Conservation (phyloP, 2,113 vertebrate species). For the Pituophis catenifer region DNA sequence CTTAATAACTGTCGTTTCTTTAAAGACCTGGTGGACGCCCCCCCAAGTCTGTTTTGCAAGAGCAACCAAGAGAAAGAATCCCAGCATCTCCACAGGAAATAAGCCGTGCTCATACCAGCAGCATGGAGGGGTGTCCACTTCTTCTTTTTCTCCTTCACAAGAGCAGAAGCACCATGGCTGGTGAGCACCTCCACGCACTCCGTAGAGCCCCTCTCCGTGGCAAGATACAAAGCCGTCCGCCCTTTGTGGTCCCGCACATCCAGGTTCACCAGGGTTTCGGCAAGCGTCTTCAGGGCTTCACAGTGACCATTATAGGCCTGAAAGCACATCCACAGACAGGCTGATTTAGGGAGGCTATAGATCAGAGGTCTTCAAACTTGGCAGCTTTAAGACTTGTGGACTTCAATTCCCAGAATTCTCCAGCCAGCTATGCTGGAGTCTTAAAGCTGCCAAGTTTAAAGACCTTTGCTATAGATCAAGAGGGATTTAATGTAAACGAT, state of each 20-base stretch:
- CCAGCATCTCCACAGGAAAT: background rate
- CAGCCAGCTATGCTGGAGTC: too few relatives aligned
- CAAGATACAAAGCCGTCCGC: slow-evolving; percentile 87
- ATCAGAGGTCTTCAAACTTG: background rate
- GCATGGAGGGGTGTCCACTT: slow-evolving; percentile 88
- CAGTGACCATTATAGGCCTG: slow-evolving; percentile 95
- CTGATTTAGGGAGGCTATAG: background rate
- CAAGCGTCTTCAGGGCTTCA: slow-evolving; percentile 89
- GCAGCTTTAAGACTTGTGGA: too few relatives aligned
- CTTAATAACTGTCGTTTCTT: background rate
- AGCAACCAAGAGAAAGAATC: background rate
- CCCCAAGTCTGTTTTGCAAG: background rate
- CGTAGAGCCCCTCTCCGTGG: slow-evolving; percentile 82
- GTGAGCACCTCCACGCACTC: slow-evolving; percentile 89
- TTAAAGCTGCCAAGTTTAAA: too few relatives aligned
- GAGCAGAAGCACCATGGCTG: slow-evolving; percentile 84
- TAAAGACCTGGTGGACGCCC: background rate
- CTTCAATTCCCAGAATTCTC: too few relatives aligned
- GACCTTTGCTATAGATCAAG: background rate
- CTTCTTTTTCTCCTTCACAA: slow-evolving; percentile 81
- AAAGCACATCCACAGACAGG: background rate
- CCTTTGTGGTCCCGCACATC: slow-evolving; percentile 88
- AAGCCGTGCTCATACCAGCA: slow-evolving; percentile 75
- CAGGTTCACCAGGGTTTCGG: slow-evolving; percentile 91
- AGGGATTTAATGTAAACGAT: background rate